Base-by-base conservation (phyloP, 2,888 invertebrate species). In the Limnephilus marmoratus region DNA sequence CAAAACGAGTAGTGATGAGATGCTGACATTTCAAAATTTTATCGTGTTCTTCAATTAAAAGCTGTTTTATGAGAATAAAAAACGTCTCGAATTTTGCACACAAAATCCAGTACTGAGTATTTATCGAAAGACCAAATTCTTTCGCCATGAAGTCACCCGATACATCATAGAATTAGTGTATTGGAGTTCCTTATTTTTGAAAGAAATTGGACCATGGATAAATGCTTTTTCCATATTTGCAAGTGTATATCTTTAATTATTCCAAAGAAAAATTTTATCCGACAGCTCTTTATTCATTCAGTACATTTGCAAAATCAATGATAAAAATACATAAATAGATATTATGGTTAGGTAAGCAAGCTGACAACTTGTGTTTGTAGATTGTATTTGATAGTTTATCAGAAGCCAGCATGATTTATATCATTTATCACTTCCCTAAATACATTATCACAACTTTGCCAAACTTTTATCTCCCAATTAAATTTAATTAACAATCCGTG, bases 341-440 rank as follows among this genome's bases (percentile, higher is more conserved):
- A 68, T 68, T 24, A 2, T 9, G 68, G 24, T 68, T 68, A 68
- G 68, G 24, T 68, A 24, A 68, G 68, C 68, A 68, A 68, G 68
- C n/a, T 7, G 15, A 68, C 9, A 68, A 68, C 24, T 68, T 68
- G 24, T 9, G 68, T 68, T 53, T 53, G 68, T 68, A 68, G 68
- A 68, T 68, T 68, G 24, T 68, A 24, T 68, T 68, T 18, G 18
- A 68, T 68, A 68, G 68, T 68, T 68, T 68, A 68, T 68, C 68
- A 68, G 24, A 24, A 68, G 68, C 68, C 68, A 68, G 34, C 80
- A 37, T 9, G 81, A 80, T 37, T 37, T 37, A 81, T n/a, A 81
- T 89, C 88, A 45, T 34, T 81, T 81, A 81, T 34, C 88, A 89
- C 88, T 34, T 81, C 11, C 88, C 34, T 68, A 80, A 80, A 37